phyloP scores from a whole-genome alignment of 2,113 vertebrate genomes.

The Pluvianellus socialis region DNA sequence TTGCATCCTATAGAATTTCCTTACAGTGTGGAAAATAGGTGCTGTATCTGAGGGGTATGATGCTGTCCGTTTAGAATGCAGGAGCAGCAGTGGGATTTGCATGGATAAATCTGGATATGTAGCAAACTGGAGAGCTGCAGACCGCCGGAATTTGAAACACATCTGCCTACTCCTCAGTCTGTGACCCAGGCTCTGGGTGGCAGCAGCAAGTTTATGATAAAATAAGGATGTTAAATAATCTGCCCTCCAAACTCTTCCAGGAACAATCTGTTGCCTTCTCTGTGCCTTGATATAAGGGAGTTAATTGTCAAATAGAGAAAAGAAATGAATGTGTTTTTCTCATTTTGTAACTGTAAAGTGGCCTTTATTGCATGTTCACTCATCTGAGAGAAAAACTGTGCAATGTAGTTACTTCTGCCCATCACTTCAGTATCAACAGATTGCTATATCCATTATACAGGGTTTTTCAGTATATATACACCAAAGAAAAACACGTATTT shows the following conservation, averaged over 20 bases:
- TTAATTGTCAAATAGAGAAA: background rate
- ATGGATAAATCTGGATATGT: background rate
- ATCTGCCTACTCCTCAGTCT: background rate
- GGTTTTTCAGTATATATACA: background rate
- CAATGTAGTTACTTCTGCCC: background rate
- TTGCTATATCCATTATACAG: background rate
- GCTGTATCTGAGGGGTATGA: background rate
- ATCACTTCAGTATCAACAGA: background rate
- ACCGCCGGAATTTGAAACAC: background rate
- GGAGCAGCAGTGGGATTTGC: background rate
- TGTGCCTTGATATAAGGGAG: background rate
- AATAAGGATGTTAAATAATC: background rate
- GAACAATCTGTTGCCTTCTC: background rate
- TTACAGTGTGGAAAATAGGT: background rate
- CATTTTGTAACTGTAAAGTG: background rate
- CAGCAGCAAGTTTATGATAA: background rate
- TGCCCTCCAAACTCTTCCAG: background rate
- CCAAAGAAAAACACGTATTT: background rate
- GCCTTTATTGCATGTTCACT: background rate
- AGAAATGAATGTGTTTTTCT: accelerated
- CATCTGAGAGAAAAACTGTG: background rate
- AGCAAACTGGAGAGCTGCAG: constrained; percentile 9
- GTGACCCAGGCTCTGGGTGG: background rate
- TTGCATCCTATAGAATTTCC: background rate
- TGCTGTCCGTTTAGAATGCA: background rate